Percentiles rank a stretch among this genome's conserved stretches.
Evolutionary conservation across 2,888 invertebrate genomes (phyloP).

Genomic region (Drosophila borborema): DNA sequence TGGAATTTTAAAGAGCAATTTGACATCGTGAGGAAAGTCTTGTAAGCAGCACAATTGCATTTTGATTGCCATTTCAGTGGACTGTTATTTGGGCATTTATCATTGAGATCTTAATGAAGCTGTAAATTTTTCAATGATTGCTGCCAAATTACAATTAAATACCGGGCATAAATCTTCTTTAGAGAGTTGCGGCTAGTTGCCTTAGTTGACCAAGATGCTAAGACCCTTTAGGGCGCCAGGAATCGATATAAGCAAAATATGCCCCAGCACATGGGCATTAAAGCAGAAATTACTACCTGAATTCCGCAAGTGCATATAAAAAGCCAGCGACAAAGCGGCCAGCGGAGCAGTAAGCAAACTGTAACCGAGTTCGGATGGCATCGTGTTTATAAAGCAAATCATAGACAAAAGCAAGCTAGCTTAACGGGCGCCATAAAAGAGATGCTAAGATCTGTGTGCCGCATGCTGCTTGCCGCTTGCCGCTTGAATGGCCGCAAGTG

Average conservation of each 20-base stretch:
- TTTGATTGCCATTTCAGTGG: constrained; percentile 18
- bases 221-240: constrained; percentile 34
- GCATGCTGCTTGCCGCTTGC: constrained; percentile 34
- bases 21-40: background rate
- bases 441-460: constrained; percentile 34
- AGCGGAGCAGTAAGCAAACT: constrained; percentile 17
- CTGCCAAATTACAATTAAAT: constrained; percentile 55
- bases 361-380: constrained; percentile 25
- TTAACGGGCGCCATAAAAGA: constrained; percentile 69
- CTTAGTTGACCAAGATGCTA: background rate
- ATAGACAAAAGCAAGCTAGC: constrained; percentile 66
- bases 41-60: constrained; percentile 7
- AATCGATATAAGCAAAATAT: constrained; percentile 64
- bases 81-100: constrained; percentile 11
- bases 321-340: constrained; percentile 36
- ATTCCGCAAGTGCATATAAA: constrained; percentile 71
- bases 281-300: constrained; percentile 78
- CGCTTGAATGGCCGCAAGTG: constrained; percentile 68
- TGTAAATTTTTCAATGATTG: constrained; percentile 56
- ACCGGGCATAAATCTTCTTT: constrained; percentile 38
- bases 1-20: constrained; percentile 10
- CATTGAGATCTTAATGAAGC: constrained; percentile 39
- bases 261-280: constrained; percentile 60
- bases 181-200: background rate
- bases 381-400: constrained; percentile 74